Base-by-base conservation (phyloP, 1,140 invertebrate genomes). In the Piezodorus guildinii region DNA sequence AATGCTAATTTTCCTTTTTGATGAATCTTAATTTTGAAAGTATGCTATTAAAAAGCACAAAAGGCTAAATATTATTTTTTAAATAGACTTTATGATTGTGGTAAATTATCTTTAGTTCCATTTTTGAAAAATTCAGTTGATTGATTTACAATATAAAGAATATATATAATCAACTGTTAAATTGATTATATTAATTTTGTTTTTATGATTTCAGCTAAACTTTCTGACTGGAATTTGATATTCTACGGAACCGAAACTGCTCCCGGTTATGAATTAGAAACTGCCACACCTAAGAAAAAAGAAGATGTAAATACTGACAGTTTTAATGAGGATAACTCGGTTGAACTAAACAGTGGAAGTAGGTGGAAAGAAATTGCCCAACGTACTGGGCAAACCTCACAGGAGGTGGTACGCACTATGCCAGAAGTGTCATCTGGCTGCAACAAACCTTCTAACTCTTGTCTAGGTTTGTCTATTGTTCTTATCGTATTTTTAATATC, bases 221-320 rank as follows among this genome's bases (percentile, higher is more conserved):
- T 82, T 8, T 71, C 74, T 0, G 75, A 78, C 10, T 83, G 81
- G 81, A 75, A 80, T 62, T 66, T 82, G 54, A 75, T 81, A 19
- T 75, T 84, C 60, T 80, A 81, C 68, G 81, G 81, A 0, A 83
- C 81, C 15, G 76, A 79, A 17, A 78, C 75, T 8, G 75, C 77
- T 0, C 73, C 79, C 6, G 77, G 76, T 16, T 60, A 54, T 3
- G 39, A 52, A 12, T 19, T 54, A 15, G 59, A 61, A 46, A 25
- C 62, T 6, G 51, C 44, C 1, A 45, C 51, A 56, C 30, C 44
- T 10, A 66, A 73, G 8, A 74, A 78, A 60, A 44, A 64, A 46
- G 16, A 56, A 59, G 49, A 39, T 9, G 23, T 51, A 21, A 39
- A n/a, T 58, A 52, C 14, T 25, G 34, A 56, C 46, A 56, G 12